Evolutionary conservation across 2,797 vertebrate genomes (phyloP), one percentile per base, ranked within the genome.

Genomic region (Nasua narica): DNA sequence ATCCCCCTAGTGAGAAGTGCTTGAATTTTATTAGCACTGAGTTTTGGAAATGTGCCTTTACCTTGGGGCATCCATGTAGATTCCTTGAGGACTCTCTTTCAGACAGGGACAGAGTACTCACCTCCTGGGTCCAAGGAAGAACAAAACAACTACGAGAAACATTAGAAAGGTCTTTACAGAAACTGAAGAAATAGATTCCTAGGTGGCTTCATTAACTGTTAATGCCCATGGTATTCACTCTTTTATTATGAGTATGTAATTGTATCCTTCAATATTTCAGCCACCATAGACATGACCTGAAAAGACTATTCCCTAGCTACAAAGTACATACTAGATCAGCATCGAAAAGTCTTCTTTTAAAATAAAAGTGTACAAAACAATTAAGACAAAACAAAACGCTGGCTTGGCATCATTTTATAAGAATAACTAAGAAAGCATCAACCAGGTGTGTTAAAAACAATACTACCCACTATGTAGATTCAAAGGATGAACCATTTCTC

Each of bases 301-400:
- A 40, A 35, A n/a, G 0, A 9, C 15, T 27, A 10, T 4, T 52
- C 43, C n/a, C 5, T n/a, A 21, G 18, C 5, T 12, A 16, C 16
- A 11, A 81, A 32, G 6, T 14, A n/a, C n/a, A n/a, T n/a, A n/a
- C n/a, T n/a, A n/a, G n/a, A n/a, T n/a, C n/a, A n/a, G n/a, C n/a
- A n/a, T 7, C 7, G 27, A 29, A 48, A 58, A 3, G 0, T 1
- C 4, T 91, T 82, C 16, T 13, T 52, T 37, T 37, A 11, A 14
- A 56, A 27, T 50, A 4, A 54, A 0, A 91, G 18, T 13, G 3
- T 3, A 27, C 1, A 74, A n/a, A 77, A 77, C 4, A 12, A 69
- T 69, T 29, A 43, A 40, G 25, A 12, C 2, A 62, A 40, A 29
- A 9, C 21, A 29, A 12, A 60, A 23, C 23, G 25, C 5, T 62